Evolutionary conservation across 2,888 invertebrate species (phyloP).

Genomic region (Vesta saturnalis): DNA sequence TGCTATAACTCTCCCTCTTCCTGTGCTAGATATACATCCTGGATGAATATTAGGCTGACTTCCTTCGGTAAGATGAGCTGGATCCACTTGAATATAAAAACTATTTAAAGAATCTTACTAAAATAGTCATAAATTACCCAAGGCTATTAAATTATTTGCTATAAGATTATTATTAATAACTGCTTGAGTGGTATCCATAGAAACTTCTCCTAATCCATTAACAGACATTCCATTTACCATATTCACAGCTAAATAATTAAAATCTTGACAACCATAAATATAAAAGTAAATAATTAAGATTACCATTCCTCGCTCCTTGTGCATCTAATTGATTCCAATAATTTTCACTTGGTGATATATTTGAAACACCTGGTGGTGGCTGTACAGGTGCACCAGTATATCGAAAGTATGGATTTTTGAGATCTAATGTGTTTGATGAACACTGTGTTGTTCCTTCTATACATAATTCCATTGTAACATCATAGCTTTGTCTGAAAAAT

Average conservation of each 20-base stretch:
- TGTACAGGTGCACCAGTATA: slow-evolving; percentile 93
- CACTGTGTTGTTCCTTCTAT: slow-evolving; percentile 89
- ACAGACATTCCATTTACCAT: slow-evolving; percentile 81
- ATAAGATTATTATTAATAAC: slow-evolving; percentile 65
- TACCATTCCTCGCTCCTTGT: slow-evolving; percentile 69
- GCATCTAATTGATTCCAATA: slow-evolving; percentile 90
- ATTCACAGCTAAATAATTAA: slow-evolving; percentile 66
- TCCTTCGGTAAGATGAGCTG: slow-evolving; percentile 52
- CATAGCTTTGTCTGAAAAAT: slow-evolving; percentile 90
- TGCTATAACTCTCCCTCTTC: slow-evolving; percentile 67
- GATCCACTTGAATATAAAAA: slow-evolving; percentile 27
- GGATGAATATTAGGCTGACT: slow-evolving; percentile 71
- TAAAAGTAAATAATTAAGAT: slow-evolving; percentile 17
- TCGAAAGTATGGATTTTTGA: slow-evolving; percentile 98
- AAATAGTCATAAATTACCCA: slow-evolving; percentile 45
- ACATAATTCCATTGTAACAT: slow-evolving; percentile 94
- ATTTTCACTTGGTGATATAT: slow-evolving; percentile 91
- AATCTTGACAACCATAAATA: background rate
- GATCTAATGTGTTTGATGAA: slow-evolving; percentile 91
- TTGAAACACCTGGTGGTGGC: slow-evolving; percentile 91
- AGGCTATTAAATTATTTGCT: slow-evolving; percentile 62
- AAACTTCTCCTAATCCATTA: slow-evolving; percentile 77
- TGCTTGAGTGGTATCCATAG: slow-evolving; percentile 73
- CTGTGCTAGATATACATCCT: slow-evolving; percentile 71
- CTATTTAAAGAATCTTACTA: background rate